Conservation (phyloP, 2,888 invertebrate species). For the Yponomeuta sedellus region DNA sequence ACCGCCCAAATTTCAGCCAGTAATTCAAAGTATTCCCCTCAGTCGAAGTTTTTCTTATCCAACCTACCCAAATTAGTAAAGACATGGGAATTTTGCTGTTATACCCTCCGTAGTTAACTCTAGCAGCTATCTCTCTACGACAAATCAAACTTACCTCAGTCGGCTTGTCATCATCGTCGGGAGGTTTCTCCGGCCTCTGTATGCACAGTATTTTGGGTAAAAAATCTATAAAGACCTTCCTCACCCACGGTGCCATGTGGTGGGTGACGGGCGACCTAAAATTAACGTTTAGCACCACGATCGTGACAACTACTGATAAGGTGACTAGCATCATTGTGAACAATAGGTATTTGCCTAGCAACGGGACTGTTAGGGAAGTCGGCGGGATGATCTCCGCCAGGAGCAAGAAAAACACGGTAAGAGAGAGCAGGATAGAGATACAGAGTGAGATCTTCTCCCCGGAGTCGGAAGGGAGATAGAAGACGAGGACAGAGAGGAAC, state of each 20-base stretch:
- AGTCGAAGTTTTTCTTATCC: too few species aligned
- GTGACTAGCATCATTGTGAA: conserved; percentile 97
- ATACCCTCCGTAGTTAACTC: too few species aligned
- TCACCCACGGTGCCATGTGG: conserved; percentile 94
- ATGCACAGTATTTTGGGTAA: conserved; percentile 92
- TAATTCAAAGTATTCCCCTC: too few species aligned
- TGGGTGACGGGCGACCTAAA: conserved; percentile 94
- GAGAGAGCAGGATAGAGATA: conserved; percentile 93
- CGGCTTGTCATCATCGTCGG: conserved; percentile 76
- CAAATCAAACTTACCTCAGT: conserved; percentile 73
- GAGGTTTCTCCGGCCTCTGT: conserved; percentile 89
- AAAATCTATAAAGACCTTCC: conserved; percentile 88
- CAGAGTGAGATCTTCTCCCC: conserved; percentile 98
- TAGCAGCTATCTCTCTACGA: too few species aligned
- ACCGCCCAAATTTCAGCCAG: too few species aligned
- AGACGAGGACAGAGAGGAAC: conserved; percentile 96
- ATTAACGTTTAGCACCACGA: conserved; percentile 95
- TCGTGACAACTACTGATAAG: conserved; percentile 93
- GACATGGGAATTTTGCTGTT: too few species aligned
- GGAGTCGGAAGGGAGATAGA: conserved; percentile 97
- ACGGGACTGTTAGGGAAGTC: conserved; percentile 93
- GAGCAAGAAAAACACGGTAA: conserved; percentile 95
- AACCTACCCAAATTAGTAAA: too few species aligned
- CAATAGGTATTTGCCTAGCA: conserved; percentile 93
- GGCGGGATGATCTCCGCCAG: conserved; percentile 96